These are phyloP conservation scores for Ellobium chinense DNA, from an alignment of 2,888 invertebrate species.

Conservation along the genomic window DNA sequence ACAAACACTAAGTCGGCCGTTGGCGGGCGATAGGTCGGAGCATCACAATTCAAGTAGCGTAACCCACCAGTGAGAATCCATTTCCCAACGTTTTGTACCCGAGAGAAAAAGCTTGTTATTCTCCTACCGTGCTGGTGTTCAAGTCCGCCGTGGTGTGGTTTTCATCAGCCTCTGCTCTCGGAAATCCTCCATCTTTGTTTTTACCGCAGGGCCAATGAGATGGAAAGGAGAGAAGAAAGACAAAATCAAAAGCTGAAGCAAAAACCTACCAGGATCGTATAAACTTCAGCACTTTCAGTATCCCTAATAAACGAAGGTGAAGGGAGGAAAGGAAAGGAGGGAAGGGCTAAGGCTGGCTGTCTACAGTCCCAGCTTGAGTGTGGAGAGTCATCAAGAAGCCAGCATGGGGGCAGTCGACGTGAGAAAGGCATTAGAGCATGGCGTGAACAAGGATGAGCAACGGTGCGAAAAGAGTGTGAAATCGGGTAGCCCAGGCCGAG, in stretches of 20 bases:
- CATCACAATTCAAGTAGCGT: conserved; percentile 13
- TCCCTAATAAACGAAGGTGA: not conserved
- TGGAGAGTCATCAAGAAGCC: not conserved
- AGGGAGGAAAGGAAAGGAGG: not conserved
- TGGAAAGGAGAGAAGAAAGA: not conserved
- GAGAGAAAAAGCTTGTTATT: conserved; percentile 19
- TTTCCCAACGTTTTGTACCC: conserved; percentile 9
- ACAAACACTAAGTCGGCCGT: not conserved
- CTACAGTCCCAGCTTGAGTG: not conserved
- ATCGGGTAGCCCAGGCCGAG: not conserved
- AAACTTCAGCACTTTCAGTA: not conserved
- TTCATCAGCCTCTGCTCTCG: not conserved
- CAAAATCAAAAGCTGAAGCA: not conserved
- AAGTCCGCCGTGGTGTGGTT: not conserved
- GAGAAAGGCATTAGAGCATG: not conserved
- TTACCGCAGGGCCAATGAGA: not conserved
- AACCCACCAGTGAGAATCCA: conserved; percentile 29
- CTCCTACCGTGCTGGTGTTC: not conserved
- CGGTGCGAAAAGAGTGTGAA: not conserved
- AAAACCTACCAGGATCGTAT: not conserved
- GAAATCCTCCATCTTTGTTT: conserved; percentile 25
- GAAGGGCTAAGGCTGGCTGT: not conserved
- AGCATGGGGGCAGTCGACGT: not conserved
- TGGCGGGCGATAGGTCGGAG: conserved; percentile 7
- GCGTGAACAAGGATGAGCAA: conserved; percentile 1